These are phyloP conservation scores for Aspidiotus destructor DNA, from an alignment of 2,888 invertebrate species.

Conservation along the genomic window DNA sequence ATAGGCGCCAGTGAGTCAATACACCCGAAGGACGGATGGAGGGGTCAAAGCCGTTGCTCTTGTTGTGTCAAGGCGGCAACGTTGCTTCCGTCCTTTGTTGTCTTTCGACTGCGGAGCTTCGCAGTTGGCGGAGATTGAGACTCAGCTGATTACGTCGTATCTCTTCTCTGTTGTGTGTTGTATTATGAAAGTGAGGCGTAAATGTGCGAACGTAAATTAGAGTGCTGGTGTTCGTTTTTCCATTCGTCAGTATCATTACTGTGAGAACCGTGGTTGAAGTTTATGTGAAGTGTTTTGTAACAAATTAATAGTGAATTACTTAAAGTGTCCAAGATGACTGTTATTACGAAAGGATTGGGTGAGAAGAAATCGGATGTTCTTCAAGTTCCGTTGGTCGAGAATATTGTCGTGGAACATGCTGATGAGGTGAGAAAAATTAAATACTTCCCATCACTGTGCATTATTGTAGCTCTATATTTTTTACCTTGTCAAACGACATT, in stretches of 20 bases:
- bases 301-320: not conserved
- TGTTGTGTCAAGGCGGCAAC: too few relatives aligned
- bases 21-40: too few relatives aligned
- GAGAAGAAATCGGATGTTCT: conserved; percentile 61
- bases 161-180: too few relatives aligned
- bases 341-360: conserved; percentile 62
- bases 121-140: too few relatives aligned
- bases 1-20: too few relatives aligned
- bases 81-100: too few relatives aligned
- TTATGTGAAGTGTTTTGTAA: conserved; percentile 14
- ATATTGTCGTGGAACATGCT: conserved; percentile 42
- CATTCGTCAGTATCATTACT: not conserved
- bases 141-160: conserved; percentile 19
- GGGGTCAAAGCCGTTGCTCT: too few relatives aligned
- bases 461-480: not conserved
- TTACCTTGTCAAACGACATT: too few relatives aligned
- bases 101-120: too few relatives aligned
- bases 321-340: conserved; percentile 55
- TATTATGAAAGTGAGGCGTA: conserved; percentile 25
- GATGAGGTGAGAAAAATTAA: conserved; percentile 33
- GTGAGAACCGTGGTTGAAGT: not conserved
- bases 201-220: conserved; percentile 7
- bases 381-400: conserved; percentile 55
- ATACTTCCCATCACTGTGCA: not conserved
- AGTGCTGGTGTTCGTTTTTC: not conserved